A percentile compares a stretch with the other conserved stretches of the same genome.
Conservation (phyloP, 2,113 vertebrate genomes). For the Salvelinus sp. region DNA sequence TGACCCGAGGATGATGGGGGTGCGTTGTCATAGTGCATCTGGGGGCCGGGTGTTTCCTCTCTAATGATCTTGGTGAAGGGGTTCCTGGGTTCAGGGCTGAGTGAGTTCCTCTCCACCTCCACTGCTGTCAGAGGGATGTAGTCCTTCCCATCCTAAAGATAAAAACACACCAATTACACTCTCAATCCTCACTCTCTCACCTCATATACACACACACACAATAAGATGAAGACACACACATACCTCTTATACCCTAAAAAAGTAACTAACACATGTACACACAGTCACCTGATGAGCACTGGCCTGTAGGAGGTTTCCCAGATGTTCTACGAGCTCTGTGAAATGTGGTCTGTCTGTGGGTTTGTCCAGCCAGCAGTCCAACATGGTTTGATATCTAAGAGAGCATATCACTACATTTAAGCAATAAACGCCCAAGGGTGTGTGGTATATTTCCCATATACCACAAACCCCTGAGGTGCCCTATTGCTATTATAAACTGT, state of each 20-base stretch:
- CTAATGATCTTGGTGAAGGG: conserved; percentile 40
- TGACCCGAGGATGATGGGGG: conserved; percentile 79
- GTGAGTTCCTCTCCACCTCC: conserved; percentile 77
- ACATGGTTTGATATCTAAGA: conserved; percentile 94
- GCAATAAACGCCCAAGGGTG: no score
- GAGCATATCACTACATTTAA: neutral
- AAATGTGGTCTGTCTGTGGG: conserved; percentile 91
- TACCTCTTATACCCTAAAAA: neutral
- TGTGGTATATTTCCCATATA: neutral
- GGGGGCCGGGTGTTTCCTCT: conserved; percentile 79
- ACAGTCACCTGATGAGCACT: conserved; percentile 85
- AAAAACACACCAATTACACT: neutral
- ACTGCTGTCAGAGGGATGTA: conserved; percentile 89
- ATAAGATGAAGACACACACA: neutral
- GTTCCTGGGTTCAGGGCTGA: conserved; percentile 54
- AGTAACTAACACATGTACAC: conserved; percentile 3
- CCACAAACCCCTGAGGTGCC: neutral
- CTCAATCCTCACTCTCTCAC: neutral
- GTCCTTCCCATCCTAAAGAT: conserved; percentile 92
- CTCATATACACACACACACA: conserved; percentile 3
- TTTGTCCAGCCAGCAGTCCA: conserved; percentile 93
- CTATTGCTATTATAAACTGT: neutral
- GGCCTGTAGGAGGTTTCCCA: conserved; percentile 91
- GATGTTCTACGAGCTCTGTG: conserved; percentile 90
- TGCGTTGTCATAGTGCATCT: conserved; percentile 90